These are phyloP conservation scores for Neosilurus mollespiculum DNA, from an alignment of 2,797 vertebrate genomes.

Conservation along the genomic window DNA sequence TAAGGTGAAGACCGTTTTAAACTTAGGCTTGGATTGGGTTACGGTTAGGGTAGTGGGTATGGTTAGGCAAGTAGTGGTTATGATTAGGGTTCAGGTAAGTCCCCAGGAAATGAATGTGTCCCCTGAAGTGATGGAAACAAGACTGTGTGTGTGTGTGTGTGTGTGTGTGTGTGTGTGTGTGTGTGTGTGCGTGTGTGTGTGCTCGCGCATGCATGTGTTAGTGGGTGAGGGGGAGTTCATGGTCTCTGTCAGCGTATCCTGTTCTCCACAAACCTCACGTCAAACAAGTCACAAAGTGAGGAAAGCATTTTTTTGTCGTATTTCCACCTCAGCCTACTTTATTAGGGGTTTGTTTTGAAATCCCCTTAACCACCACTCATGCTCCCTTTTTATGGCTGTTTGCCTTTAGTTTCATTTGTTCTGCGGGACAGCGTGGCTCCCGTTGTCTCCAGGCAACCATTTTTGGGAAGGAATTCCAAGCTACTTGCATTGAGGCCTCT, in stretches of 20 bases:
- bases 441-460: slow-evolving; percentile 67
- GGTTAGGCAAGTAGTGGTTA: no score
- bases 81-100: no score
- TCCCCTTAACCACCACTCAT: slow-evolving; percentile 56
- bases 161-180: slow-evolving; percentile 12
- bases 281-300: slow-evolving; percentile 51
- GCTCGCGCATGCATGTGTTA: slow-evolving; percentile 3
- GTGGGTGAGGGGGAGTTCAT: slow-evolving; percentile 34
- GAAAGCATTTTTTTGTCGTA: slow-evolving; percentile 51
- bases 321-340: slow-evolving; percentile 53
- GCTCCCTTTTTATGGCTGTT: slow-evolving; percentile 61
- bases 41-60: no score
- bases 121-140: no score
- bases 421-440: slow-evolving; percentile 54
- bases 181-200: slow-evolving; percentile 22
- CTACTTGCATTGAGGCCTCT: slow-evolving; percentile 61
- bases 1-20: no score
- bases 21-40: no score
- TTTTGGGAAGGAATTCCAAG: slow-evolving; percentile 67
- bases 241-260: slow-evolving; percentile 34
- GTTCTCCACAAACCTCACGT: slow-evolving; percentile 38
- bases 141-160: slow-evolving; percentile 18
- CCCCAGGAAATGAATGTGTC: no score
- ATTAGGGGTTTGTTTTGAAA: slow-evolving; percentile 66
- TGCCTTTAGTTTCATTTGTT: slow-evolving; percentile 67